phyloP scores from a whole-genome alignment of 2,113 vertebrate species.

The Podiceps cristatus region DNA sequence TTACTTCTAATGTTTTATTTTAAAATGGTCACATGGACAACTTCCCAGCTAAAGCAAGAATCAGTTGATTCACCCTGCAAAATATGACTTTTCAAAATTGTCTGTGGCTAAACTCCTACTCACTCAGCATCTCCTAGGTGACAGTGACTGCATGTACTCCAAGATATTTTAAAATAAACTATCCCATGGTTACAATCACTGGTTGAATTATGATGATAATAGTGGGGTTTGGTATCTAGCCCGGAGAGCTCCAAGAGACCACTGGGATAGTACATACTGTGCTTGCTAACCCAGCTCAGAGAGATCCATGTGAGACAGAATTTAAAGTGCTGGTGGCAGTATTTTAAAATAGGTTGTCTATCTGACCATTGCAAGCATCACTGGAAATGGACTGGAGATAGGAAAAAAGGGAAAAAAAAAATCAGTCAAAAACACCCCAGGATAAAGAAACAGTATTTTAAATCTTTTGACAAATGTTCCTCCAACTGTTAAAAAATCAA shows the following conservation, averaged over 20 bases:
- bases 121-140: conserved; percentile 60
- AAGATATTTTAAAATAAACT: conserved; percentile 6
- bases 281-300: not conserved
- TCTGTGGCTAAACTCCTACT: conserved; percentile 40
- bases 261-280: not conserved
- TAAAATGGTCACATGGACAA: not conserved
- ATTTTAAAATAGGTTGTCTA: not conserved
- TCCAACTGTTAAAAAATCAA: not conserved
- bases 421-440: not conserved
- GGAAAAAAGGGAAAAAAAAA: not conserved
- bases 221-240: not conserved
- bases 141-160: not conserved
- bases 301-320: not conserved
- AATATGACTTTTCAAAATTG: not conserved
- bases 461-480: not conserved
- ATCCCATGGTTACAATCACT: conserved; percentile 2
- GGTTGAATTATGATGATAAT: not conserved
- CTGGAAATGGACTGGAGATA: not conserved
- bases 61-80: not conserved
- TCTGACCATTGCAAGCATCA: not conserved
- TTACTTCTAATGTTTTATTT: not conserved
- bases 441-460: not conserved
- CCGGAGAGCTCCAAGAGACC: not conserved
- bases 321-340: not conserved
- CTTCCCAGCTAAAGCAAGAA: not conserved